Evolutionary conservation across 2,113 vertebrate genomes (phyloP).

Genomic region (Toxostoma redivivum): DNA sequence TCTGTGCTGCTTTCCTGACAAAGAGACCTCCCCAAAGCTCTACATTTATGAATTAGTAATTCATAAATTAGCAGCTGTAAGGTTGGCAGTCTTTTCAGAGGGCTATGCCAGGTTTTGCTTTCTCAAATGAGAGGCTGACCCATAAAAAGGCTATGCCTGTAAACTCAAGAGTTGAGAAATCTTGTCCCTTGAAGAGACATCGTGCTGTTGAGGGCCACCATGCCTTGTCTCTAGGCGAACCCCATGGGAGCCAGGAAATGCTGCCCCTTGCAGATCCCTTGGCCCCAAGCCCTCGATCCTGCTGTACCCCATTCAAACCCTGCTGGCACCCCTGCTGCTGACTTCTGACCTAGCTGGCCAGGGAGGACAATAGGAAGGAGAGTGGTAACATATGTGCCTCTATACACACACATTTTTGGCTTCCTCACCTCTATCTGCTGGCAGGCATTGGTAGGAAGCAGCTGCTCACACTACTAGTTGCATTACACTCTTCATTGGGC

Average conservation of each 20-base stretch:
- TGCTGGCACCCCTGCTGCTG: background rate
- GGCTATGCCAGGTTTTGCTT: conserved; percentile 5
- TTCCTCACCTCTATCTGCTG: background rate
- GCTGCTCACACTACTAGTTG: conserved; percentile 5
- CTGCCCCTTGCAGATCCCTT: background rate
- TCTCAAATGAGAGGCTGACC: background rate
- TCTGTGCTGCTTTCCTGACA: background rate
- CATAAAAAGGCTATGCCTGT: background rate
- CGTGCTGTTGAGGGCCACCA: background rate
- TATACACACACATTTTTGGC: conserved; percentile 15
- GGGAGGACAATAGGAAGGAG: background rate
- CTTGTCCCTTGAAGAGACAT: background rate
- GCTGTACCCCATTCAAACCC: background rate
- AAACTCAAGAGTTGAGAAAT: background rate
- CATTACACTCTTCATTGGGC: background rate
- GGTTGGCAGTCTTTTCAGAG: background rate
- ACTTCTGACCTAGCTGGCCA: conserved; percentile 30
- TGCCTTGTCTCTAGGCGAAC: background rate
- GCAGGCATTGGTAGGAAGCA: background rate
- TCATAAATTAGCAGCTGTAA: conserved; percentile 46
- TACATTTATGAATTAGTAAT: conserved; percentile 38
- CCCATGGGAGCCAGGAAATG: background rate
- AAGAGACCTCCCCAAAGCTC: background rate
- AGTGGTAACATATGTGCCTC: conserved; percentile 21
- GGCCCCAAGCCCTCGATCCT: background rate